Conservation (phyloP, 2,888 invertebrate genomes). For the Odontomyia ornata region DNA sequence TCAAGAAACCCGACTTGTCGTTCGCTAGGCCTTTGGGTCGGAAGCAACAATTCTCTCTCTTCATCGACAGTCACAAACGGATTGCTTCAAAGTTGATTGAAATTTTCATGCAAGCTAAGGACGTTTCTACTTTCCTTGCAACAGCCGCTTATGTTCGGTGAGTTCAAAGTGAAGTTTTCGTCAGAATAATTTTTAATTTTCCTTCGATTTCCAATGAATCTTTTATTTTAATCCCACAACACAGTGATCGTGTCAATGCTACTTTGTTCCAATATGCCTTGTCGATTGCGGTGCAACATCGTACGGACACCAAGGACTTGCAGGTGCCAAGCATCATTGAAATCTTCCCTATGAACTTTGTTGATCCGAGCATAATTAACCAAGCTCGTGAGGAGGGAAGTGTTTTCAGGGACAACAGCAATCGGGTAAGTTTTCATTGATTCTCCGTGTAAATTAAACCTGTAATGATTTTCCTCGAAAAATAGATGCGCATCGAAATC, state of each 20-base stretch:
- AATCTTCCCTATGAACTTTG: constrained; percentile 83
- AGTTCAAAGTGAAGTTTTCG: constrained; percentile 15
- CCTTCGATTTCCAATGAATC: neutral
- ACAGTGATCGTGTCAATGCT: constrained; percentile 78
- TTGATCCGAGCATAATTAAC: constrained; percentile 77
- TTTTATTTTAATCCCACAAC: too few relatives aligned
- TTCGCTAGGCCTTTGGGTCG: constrained; percentile 56
- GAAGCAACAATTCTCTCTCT: constrained; percentile 72
- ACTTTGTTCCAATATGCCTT: constrained; percentile 82
- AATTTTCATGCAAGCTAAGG: constrained; percentile 71
- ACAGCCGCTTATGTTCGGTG: constrained; percentile 70
- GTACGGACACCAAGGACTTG: constrained; percentile 62
- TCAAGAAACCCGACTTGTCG: constrained; percentile 57
- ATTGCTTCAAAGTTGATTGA: constrained; percentile 77
- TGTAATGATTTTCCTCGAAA: neutral
- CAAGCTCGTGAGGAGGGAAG: too few relatives aligned
- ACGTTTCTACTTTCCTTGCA: constrained; percentile 73
- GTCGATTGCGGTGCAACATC: constrained; percentile 78
- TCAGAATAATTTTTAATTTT: neutral
- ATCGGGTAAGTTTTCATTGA: too few relatives aligned
- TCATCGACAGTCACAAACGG: constrained; percentile 74
- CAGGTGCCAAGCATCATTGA: constrained; percentile 79
- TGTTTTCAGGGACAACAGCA: too few relatives aligned
- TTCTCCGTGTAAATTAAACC: constrained; percentile 30
- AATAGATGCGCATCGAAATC: constrained; percentile 69